Evolutionary conservation across 1,140 invertebrate species (phyloP), one percentile per base, ranked within the genome.

Genomic region (Eueides isabella): DNA sequence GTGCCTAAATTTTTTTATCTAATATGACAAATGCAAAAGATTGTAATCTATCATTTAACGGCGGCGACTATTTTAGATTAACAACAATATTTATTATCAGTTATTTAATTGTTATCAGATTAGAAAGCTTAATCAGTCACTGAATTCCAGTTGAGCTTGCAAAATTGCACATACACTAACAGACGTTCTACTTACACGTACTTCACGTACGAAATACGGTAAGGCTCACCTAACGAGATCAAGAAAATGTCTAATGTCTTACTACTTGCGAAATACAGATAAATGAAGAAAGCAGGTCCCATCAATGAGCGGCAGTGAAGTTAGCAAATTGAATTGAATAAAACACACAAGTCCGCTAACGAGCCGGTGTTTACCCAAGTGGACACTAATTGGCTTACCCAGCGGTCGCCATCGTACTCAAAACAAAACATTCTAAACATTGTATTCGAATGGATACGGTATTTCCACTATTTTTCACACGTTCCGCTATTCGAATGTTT

Each of bases 351-450:
- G 87, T 88, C 90, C 86, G 82, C 87, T 92, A 92, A 92, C 90
- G 89, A 92, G 90, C 85, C 90, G 87, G 85, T 92, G 90, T 92
- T 92, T 92, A 90, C 90, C 87, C 87, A 91, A 92, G 91, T 92
- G 90, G 89, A 91, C 90, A 89, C 85, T 92, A 92, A 92, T 92
- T 92, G 91, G 89, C 89, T 92, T 91, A 92, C 88, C 91, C 88
- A 84, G 85, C 87, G 88, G 89, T 90, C 90, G 88, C 80, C 85
- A 72, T 80, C 81, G 82, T 79, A 79, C 77, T 64, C 71, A 84
- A 86, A 82, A 80, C 75, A 74, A 81, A 79, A 80, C 78, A 76
- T 76, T 55, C 66, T 73, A 71, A 74, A 62, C 61, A 68, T 74
- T 55, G 55, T 48, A 64, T 71, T 68, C 55, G 63, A 78, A 79